Evolutionary conservation across 2,797 vertebrate species (phyloP).

Genomic region (Clarias fuscus): DNA sequence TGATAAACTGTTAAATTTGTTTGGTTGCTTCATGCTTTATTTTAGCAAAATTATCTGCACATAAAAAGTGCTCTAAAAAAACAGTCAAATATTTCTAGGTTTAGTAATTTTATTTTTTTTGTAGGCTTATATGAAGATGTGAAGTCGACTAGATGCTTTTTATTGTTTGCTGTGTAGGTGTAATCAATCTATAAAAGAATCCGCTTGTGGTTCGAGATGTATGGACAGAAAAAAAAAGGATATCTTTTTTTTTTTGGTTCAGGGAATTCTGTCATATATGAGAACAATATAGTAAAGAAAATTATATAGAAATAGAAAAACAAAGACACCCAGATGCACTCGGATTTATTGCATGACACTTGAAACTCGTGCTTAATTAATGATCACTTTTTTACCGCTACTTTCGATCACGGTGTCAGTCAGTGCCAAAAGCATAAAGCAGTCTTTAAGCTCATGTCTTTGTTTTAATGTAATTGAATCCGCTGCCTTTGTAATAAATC

Average conservation of each 20-base stretch:
- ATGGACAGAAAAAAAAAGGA: neutral
- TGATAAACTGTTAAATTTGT: too few relatives aligned
- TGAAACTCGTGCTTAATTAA: neutral
- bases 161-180: neutral
- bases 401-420: neutral
- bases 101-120: too few relatives aligned
- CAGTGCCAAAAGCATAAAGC: neutral
- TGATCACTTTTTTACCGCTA: neutral
- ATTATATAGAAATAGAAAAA: too few relatives aligned
- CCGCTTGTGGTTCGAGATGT: neutral
- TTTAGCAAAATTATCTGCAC: too few relatives aligned
- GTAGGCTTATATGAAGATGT: too few relatives aligned
- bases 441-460: neutral
- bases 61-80: too few relatives aligned
- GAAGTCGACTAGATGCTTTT: too few relatives aligned
- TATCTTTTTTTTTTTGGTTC: neutral
- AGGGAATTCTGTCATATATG: neutral
- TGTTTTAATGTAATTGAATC: neutral
- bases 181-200: neutral
- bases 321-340: neutral
- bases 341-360: neutral
- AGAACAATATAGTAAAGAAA: neutral
- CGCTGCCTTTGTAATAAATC: neutral
- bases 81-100: too few relatives aligned
- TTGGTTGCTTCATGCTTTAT: too few relatives aligned